phyloP scores from a whole-genome alignment of 1,140 invertebrate species.

The Cydia pomonella region DNA sequence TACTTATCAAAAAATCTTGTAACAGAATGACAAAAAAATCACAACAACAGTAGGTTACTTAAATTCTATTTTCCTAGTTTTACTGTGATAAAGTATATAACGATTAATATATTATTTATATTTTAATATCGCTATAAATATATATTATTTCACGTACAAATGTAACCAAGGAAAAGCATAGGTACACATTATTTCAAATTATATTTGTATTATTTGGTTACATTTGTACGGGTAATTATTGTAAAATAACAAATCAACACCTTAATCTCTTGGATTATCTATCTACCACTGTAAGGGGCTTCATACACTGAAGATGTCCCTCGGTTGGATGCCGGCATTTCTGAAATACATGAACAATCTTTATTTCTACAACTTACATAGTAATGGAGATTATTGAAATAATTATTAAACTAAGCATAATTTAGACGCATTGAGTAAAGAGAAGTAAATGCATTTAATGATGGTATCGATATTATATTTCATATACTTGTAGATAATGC shows the following conservation, averaged over 20 bases:
- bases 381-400: neutral
- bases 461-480: too few relatives aligned
- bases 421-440: too few relatives aligned
- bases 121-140: slow-evolving; percentile 16
- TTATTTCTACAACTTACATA: neutral
- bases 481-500: too few relatives aligned
- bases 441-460: too few relatives aligned
- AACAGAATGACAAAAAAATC: slow-evolving; percentile 31
- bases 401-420: too few relatives aligned
- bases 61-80: slow-evolving; percentile 15
- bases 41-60: slow-evolving; percentile 15
- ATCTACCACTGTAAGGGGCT: slow-evolving; percentile 3
- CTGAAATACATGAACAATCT: slow-evolving; percentile 41
- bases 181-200: neutral
- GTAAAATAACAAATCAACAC: slow-evolving; percentile 17
- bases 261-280: slow-evolving; percentile 21
- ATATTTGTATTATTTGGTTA: slow-evolving; percentile 2
- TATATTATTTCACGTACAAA: slow-evolving; percentile 9
- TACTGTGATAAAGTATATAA: slow-evolving; percentile 14
- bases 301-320: slow-evolving; percentile 51
- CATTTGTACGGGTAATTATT: slow-evolving; percentile 15
- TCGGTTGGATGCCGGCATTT: slow-evolving; percentile 44
- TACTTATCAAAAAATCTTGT: slow-evolving; percentile 6
- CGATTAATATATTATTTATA: slow-evolving; percentile 26
- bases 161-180: slow-evolving; percentile 1